phyloP scores from a whole-genome alignment of 2,888 invertebrate species.

The Meta bourneti region DNA sequence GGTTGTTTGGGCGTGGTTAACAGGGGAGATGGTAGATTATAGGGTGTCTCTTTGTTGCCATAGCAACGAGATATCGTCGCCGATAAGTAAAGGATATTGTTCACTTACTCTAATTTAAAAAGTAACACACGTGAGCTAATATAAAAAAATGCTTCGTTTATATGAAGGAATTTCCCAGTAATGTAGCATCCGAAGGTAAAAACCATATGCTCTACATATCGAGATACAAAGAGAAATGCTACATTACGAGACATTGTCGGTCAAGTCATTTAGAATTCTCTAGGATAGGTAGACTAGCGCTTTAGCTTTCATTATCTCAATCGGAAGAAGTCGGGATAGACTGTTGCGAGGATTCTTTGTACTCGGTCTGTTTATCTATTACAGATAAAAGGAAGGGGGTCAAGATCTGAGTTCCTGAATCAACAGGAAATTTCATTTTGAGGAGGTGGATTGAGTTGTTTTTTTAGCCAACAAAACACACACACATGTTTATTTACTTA shows the following conservation, averaged over 20 bases:
- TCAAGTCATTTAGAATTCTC: neutral
- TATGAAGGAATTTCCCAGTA: neutral
- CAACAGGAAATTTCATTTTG: too few species aligned
- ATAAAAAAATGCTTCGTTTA: conserved; percentile 2
- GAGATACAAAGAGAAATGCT: neutral
- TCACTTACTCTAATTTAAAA: conserved; percentile 73
- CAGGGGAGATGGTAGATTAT: conserved; percentile 71
- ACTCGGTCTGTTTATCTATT: too few species aligned
- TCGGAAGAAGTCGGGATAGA: neutral
- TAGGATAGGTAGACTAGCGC: neutral
- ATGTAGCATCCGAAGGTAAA: neutral
- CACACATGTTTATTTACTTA: too few species aligned
- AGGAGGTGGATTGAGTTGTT: too few species aligned
- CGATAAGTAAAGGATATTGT: conserved; percentile 73
- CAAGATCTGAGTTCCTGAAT: too few species aligned
- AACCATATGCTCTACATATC: neutral
- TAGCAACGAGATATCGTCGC: conserved; percentile 68
- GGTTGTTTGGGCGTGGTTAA: conserved; percentile 72
- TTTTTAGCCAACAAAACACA: too few species aligned
- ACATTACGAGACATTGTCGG: neutral
- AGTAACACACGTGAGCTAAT: conserved; percentile 52
- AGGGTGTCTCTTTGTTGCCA: conserved; percentile 71
- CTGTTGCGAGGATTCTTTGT: too few species aligned
- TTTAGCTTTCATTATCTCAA: neutral
- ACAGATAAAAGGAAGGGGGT: too few species aligned